phyloP scores from a whole-genome alignment of 2,113 vertebrate species.

The Cyprinodon tularosa region DNA sequence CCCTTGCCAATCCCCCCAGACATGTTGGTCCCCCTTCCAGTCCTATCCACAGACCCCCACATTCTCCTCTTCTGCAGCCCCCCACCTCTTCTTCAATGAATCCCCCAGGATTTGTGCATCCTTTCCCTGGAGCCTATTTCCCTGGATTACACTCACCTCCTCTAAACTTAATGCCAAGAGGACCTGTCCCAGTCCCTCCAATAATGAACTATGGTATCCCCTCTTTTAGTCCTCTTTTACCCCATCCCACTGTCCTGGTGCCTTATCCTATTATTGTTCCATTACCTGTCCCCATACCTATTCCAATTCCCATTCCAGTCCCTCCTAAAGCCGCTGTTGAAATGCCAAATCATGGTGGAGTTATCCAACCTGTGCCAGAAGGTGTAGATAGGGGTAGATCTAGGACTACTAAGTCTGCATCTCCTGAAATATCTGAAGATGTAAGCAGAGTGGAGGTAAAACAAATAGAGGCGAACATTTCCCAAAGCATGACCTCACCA shows the following conservation, averaged over 20 bases:
- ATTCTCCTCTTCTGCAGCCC: constrained; percentile 90
- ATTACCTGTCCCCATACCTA: constrained; percentile 92
- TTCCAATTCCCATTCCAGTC: constrained; percentile 91
- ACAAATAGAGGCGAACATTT: constrained; percentile 59
- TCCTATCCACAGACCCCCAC: constrained; percentile 90
- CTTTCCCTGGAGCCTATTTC: constrained; percentile 86
- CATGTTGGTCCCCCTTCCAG: constrained; percentile 88
- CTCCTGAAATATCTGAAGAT: constrained; percentile 65
- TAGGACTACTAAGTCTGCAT: constrained; percentile 81
- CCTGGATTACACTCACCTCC: constrained; percentile 90
- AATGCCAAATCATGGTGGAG: constrained; percentile 85
- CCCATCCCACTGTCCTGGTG: constrained; percentile 92
- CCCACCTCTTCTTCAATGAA: constrained; percentile 87
- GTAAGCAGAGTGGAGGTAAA: constrained; percentile 65
- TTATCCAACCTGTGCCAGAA: constrained; percentile 88
- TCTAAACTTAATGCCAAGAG: constrained; percentile 91
- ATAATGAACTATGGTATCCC: constrained; percentile 93
- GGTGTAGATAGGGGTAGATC: constrained; percentile 77
- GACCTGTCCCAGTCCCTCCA: constrained; percentile 89
- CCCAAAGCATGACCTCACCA: constrained; percentile 82
- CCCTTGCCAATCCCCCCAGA: constrained; percentile 83
- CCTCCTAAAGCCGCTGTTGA: constrained; percentile 85
- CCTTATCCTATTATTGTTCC: constrained; percentile 96
- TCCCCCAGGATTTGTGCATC: constrained; percentile 87
- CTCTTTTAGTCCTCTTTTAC: constrained; percentile 90